Evolutionary conservation across 2,888 invertebrate genomes (phyloP).

Genomic region (Digitonthophagus gazella): DNA sequence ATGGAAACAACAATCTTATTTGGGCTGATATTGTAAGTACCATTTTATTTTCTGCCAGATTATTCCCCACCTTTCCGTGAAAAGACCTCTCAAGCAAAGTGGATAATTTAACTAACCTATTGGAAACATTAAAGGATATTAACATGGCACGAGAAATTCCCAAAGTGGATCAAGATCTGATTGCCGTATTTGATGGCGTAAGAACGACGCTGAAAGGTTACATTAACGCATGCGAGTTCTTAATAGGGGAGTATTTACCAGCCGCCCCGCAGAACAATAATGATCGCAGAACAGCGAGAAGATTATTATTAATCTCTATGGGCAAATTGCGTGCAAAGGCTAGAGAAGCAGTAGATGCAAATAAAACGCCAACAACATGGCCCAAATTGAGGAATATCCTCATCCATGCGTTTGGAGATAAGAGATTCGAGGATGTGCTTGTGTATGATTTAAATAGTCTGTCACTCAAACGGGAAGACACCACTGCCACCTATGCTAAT

Average conservation of each 20-base stretch:
- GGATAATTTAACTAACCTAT: too few species aligned
- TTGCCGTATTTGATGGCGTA: constrained; percentile 5
- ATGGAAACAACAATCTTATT: too few species aligned
- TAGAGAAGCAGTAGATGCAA: constrained; percentile 8
- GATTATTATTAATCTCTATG: constrained; percentile 2
- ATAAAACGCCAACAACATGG: constrained; percentile 9
- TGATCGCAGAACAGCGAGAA: neutral
- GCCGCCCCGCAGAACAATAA: neutral
- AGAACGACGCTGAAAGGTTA: neutral
- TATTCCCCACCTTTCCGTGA: too few species aligned
- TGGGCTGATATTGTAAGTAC: too few species aligned
- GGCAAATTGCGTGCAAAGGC: constrained; percentile 5
- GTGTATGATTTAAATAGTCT: neutral
- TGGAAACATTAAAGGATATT: neutral
- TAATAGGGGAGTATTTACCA: constrained; percentile 4
- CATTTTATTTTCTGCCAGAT: too few species aligned
- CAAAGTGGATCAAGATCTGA: constrained; percentile 7
- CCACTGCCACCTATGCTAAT: neutral
- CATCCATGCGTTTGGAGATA: constrained; percentile 8
- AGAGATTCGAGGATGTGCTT: constrained; percentile 5
- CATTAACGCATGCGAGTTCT: constrained; percentile 7
- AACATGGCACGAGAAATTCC: constrained; percentile 4
- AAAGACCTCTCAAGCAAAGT: too few species aligned
- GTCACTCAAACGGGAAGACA: neutral
- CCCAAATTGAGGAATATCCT: neutral